Evolutionary conservation across 2,797 vertebrate species (phyloP), one percentile per base, ranked within the genome.

Genomic region (Sebastolobus altivelis): DNA sequence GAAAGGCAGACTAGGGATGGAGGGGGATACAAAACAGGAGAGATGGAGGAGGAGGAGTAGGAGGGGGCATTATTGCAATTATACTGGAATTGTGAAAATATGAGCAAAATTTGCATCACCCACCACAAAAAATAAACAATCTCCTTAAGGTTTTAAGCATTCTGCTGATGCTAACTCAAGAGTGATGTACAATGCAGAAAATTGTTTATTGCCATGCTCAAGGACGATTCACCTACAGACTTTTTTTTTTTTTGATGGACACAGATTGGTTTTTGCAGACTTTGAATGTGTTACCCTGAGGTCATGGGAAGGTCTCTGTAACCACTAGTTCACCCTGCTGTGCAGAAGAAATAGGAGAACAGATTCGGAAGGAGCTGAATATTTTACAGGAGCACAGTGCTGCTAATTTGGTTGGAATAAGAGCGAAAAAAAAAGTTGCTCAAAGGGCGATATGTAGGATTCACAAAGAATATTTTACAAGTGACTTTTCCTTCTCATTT

Each of bases 131-230:
- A 76, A 66, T 22, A 58, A 80, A 79, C 22, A 22, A 68, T 69
- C 62, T 46, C 37, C 14, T 52, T 59, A 18, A 31, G 70, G 38
- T 68, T 65, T 80, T 4, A 75, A 56, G 55, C 49, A 63, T 43
- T 72, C 11, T 58, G 65, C 49, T 81, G 77, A 79, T 80, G 52
- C 67, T 82, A 55, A 74, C 29, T 60, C 62, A 61, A 61, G 55
- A 80, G 70, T 80, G 71, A 84, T 81, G 68, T 63, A 59, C 27
- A 59, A 20, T 37, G 40, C 46, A 60, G 61, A 37, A 68, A 61
- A 79, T 59, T n/a, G n/a, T 79, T 78, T 69, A 61, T 59, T 75
- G 59, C 59, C 56, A 35, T 25, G 56, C 65, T 79, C 61, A 82
- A 87, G 77, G 79, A 80, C 59, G 52, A 66, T 66, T 72, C 56